Evolutionary conservation across 1,140 invertebrate genomes (phyloP).

Genomic region (Dolichoris vasculosae): DNA sequence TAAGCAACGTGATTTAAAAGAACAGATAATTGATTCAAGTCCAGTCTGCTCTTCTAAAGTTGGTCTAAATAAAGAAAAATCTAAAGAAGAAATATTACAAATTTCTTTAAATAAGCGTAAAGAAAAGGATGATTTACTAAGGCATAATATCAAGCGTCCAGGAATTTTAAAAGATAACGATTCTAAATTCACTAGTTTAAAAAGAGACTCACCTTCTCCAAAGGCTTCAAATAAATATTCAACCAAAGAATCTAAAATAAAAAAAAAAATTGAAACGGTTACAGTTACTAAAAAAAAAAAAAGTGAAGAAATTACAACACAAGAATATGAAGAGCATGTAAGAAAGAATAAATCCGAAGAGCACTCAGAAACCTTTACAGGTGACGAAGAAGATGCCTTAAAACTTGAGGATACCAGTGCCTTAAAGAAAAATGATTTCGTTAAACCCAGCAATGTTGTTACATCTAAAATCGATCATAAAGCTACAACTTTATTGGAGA

Average conservation of each 20-base stretch:
- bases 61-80: constrained; percentile 22
- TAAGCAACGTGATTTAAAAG: constrained; percentile 32
- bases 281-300: constrained; percentile 63
- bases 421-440: constrained; percentile 54
- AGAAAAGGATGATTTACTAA: constrained; percentile 43
- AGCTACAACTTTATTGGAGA: constrained; percentile 60
- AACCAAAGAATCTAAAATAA: constrained; percentile 50
- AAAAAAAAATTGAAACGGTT: constrained; percentile 54
- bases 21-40: not conserved
- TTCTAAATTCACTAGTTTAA: constrained; percentile 26
- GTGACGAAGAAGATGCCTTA: constrained; percentile 57
- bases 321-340: constrained; percentile 59
- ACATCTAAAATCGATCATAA: constrained; percentile 66
- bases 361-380: constrained; percentile 59
- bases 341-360: constrained; percentile 60
- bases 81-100: constrained; percentile 12
- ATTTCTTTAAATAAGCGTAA: constrained; percentile 5
- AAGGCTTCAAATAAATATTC: not conserved
- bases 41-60: not conserved
- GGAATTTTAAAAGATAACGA: constrained; percentile 10
- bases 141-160: constrained; percentile 1
- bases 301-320: constrained; percentile 59
- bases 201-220: constrained; percentile 2
- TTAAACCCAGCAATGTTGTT: constrained; percentile 45
- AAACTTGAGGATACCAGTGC: constrained; percentile 59